Base-by-base conservation (phyloP, 2,113 vertebrate genomes). In the Garra rufa region DNA sequence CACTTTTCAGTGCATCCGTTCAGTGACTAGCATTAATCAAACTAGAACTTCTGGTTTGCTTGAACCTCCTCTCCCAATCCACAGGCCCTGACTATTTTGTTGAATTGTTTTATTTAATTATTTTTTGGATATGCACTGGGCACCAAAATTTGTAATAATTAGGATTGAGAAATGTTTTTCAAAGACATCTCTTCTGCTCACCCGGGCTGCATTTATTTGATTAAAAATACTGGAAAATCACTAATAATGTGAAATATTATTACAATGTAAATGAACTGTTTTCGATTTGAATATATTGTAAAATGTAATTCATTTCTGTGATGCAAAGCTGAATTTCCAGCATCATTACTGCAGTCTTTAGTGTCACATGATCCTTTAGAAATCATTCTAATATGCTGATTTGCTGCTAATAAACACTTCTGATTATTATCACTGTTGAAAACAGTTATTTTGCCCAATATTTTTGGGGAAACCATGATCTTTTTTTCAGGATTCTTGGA, bases 21-120 rank as follows among this genome's bases (percentile, higher is more conserved):
- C 26, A 14, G 28, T 69, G 73, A 69, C n/a, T 63, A 74, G 43
- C 43, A 85, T 81, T 81, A 63, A 81, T 81, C 76, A 65, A 57
- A 85, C 13, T 76, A 81, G 46, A 57, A 38, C 69, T 81, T 6
- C 75, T 50, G 71, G 24, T 50, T 7, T 19, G 43, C 46, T 2
- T 73, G 13, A 50, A 28, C 17, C 3, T 76, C 46, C 74, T 34
- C 9, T 26, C 48, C 48, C 30, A 30, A 75, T 75, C 4, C 15
- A 75, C 67, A n/a, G 34, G 10, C 26, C 6, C 26, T 1, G 24
- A 30, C 30, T 69, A 13, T 11, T 41, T 41, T 70, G 9, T 28
- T 19, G 63, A 34, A 9, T 57, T 57, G 9, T 55, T 55, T n/a
- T 9, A n/a, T 57, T 57, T 52, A 52, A 19, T 55, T 55, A 55